Evolutionary conservation across 2,113 vertebrate species (phyloP).

Genomic region (Caloenas nicobarica): DNA sequence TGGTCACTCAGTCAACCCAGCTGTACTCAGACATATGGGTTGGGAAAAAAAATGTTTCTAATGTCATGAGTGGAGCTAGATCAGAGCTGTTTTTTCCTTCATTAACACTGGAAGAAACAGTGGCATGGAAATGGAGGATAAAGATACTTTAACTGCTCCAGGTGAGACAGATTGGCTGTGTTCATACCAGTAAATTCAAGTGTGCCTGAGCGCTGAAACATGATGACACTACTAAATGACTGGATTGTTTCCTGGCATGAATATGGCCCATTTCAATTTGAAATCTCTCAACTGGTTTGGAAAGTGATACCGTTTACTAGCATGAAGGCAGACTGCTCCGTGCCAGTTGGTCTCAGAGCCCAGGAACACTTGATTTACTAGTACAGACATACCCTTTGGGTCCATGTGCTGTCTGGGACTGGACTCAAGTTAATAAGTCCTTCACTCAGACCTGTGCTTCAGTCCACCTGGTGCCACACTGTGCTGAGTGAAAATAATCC

Average conservation of each 20-base stretch:
- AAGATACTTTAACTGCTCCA: neutral
- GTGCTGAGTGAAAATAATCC: neutral
- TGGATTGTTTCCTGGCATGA: neutral
- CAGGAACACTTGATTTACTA: slow-evolving; percentile 10
- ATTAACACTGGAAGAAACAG: neutral
- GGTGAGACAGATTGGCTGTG: neutral
- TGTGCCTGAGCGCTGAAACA: neutral
- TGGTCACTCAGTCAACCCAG: neutral
- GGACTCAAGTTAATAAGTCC: neutral
- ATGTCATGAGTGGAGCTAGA: neutral
- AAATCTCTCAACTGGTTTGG: neutral
- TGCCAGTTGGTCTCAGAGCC: neutral
- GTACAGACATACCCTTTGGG: neutral
- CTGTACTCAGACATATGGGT: neutral
- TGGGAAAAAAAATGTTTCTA: neutral
- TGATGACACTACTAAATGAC: neutral
- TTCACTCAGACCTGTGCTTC: neutral
- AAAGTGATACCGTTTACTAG: neutral
- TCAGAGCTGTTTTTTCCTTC: neutral
- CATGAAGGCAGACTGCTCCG: neutral
- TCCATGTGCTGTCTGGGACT: neutral
- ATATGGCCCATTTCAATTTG: neutral
- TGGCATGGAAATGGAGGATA: neutral
- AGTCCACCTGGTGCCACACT: neutral
- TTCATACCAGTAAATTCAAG: neutral